Percentiles rank a stretch among this genome's conserved stretches.
Conservation (phyloP, 2,888 invertebrate genomes). For the Latheticus oryzae region DNA sequence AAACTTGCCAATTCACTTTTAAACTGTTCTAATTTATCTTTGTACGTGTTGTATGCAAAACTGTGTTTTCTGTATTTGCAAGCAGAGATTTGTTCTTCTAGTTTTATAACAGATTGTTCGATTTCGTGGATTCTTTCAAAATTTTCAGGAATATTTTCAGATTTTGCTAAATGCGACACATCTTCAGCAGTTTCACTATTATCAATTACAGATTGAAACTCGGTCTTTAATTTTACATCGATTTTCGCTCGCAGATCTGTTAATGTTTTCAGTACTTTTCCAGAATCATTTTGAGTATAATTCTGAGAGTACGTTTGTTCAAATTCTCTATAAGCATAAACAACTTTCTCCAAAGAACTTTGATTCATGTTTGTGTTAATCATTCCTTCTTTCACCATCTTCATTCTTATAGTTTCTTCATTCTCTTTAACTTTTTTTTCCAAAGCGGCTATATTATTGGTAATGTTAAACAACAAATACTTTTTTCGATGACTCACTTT, state of each 20-base stretch:
- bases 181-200: too few relatives aligned
- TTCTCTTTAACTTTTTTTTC: conserved; percentile 6
- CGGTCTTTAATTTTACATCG: too few relatives aligned
- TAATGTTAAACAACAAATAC: conserved; percentile 24
- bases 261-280: too few relatives aligned
- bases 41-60: conserved; percentile 5
- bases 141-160: too few relatives aligned
- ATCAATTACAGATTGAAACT: too few relatives aligned
- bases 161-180: too few relatives aligned
- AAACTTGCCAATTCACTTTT: conserved; percentile 3
- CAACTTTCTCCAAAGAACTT: background rate
- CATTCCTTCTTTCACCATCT: background rate
- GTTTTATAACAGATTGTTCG: background rate
- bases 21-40: conserved; percentile 1
- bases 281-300: background rate
- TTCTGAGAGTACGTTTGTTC: conserved; percentile 12
- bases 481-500: conserved; percentile 12
- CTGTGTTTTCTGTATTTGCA: conserved; percentile 1
- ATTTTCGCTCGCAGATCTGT: too few relatives aligned
- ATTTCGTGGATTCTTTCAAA: conserved; percentile 7
- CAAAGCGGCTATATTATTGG: conserved; percentile 11
- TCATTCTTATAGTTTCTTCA: conserved; percentile 3
- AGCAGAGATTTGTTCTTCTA: background rate
- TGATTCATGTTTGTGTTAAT: background rate
- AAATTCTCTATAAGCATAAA: background rate